Conservation (phyloP, 2,113 vertebrate species). For the Gavia stellata region DNA sequence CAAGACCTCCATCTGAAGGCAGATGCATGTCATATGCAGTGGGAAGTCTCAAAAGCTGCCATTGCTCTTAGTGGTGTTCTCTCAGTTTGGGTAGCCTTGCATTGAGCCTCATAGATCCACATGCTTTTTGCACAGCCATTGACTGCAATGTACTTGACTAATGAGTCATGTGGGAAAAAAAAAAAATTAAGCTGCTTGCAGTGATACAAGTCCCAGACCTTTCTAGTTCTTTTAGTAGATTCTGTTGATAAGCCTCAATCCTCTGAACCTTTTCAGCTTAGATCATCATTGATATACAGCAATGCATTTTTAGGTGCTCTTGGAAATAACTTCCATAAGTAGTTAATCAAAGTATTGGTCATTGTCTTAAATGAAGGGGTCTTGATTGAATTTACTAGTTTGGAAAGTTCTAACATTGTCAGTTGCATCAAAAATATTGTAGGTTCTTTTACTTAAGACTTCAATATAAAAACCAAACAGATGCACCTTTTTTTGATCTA, state of each 20-base stretch:
- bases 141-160: neutral
- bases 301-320: neutral
- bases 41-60: neutral
- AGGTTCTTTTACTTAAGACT: neutral
- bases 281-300: neutral
- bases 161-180: rapidly evolving
- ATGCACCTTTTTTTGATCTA: neutral
- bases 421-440: neutral
- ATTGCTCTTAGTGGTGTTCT: neutral
- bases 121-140: neutral
- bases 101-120: neutral
- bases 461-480: neutral
- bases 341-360: neutral
- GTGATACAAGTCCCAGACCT: neutral
- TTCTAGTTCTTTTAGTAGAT: neutral
- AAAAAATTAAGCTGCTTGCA: neutral
- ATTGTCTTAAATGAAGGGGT: neutral
- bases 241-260: neutral
- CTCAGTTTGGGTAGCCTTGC: neutral
- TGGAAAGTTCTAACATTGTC: neutral
- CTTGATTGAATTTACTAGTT: neutral
- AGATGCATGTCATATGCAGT: neutral
- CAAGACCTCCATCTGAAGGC: neutral
- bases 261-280: neutral
- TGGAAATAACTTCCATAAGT: neutral